Evolutionary conservation across 2,797 vertebrate genomes (phyloP), one percentile per base, ranked within the genome.

Genomic region (Acanthurus lineatus): DNA sequence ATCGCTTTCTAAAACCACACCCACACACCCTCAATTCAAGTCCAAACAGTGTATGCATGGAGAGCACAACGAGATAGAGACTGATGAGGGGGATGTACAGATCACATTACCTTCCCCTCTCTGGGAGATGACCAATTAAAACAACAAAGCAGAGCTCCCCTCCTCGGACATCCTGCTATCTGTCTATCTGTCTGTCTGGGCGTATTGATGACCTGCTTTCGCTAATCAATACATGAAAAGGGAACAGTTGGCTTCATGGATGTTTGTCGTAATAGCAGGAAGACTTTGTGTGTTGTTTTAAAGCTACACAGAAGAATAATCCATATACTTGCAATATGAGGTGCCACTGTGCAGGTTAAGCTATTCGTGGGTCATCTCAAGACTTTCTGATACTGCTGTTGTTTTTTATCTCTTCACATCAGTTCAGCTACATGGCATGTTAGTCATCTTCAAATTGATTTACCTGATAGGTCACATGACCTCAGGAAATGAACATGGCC

Each of bases 181-280:
- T 79, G 76, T 84, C 88, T 81, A 85, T 91, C 87, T 89, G 79
- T 88, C 88, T 81, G 86, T 91, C 87, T 89, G 79, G 75, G 52
- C 38, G 58, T 86, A 87, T 82, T 78, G 83, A 90, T 87, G 82
- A 90, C 84, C 88, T 84, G 76, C 74, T 89, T 82, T 82, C 40
- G 4, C 54, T 16, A 48, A 88, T 92, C 91, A 72, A 91, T 91
- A 83, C 49, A 53, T 69, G 52, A 57, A 84, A 82, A 2, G 11
- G 73, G 82, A 82, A 47, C 83, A 84, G 67, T 70, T 63, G 40
- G 67, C 59, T 79, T 76, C 54, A 38, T 49, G 66, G 44, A 17
- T 15, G 11, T 64, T 48, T 65, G 66, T 59, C 9, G 8, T 42
- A 48, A 38, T 59, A 32, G 59, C 38, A 38, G 44, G n/a, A 20